These are phyloP conservation scores for Brachionus asplanchnoidis DNA, from an alignment of 1,140 invertebrate genomes.

Conservation along the genomic window DNA sequence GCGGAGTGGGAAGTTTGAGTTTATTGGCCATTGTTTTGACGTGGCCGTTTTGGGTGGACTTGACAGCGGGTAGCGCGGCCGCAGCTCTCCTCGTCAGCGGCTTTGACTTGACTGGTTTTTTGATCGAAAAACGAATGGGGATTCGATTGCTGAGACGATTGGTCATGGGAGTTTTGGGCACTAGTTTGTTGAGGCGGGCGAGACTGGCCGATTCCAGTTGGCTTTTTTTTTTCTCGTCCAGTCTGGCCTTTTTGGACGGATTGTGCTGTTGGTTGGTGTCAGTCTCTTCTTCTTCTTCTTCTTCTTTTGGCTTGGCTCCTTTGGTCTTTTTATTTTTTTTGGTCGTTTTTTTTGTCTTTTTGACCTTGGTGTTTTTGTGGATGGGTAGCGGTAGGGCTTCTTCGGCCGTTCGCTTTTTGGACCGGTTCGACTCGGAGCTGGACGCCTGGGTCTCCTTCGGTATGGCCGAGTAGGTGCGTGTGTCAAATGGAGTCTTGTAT, in stretches of 20 bases:
- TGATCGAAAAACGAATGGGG: neutral
- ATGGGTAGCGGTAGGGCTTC: neutral
- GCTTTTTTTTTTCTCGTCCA: neutral
- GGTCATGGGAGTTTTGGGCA: constrained; percentile 9
- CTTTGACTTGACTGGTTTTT: neutral
- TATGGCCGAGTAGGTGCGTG: neutral
- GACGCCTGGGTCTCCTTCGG: neutral
- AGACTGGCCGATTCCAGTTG: neutral
- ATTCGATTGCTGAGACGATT: neutral
- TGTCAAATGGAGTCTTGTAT: neutral
- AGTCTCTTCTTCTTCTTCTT: too few species aligned
- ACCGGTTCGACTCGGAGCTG: neutral
- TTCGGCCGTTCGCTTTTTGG: neutral
- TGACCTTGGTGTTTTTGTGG: neutral
- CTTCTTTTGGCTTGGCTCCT: neutral
- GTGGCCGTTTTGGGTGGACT: neutral
- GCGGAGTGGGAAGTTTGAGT: neutral
- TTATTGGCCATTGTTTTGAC: neutral
- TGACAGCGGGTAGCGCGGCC: neutral
- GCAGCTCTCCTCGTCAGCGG: neutral
- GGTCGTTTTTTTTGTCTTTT: neutral
- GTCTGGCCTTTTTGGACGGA: neutral
- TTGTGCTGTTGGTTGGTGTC: neutral
- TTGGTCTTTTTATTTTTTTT: neutral
- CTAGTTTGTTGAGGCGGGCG: neutral